Evolutionary conservation across 2,797 vertebrate species (phyloP), one percentile per base, ranked within the genome.

Genomic region (Dromococcyx pavoninus): DNA sequence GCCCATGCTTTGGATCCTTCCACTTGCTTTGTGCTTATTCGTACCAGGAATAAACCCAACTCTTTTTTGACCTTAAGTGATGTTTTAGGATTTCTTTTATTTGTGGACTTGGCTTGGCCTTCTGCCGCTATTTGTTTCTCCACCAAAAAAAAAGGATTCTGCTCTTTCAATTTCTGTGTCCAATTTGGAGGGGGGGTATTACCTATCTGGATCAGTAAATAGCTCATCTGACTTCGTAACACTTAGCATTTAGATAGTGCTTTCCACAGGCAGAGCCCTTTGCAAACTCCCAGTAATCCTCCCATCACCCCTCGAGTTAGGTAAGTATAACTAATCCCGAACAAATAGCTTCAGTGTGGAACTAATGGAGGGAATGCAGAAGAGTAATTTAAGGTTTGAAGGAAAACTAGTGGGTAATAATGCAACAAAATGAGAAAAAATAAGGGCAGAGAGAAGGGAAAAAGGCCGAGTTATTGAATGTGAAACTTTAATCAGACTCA

Each of bases 151-250:
- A 94, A 96, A 96, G 86, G 91, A 92, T 95, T 97, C 91, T 97
- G 96, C 93, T 94, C 95, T 97, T 97, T 97, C 91, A 94, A 25
- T 94, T 95, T 94, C 91, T 89, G 64, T 67, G 2, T 95, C 94
- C 93, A 97, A 8, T 95, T 94, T 96, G 94, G 89, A 53, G 69
- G 66, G 54, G 78, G 87, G 39, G 85, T 96, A 96, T 94, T 92
- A 76, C 89, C 83, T 24, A n/a, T 87, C 14, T 37, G 76, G 86
- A 57, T 96, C 92, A 96, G 96, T 98, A 98, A 98, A 97, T 97
- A 97, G 94, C 94, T 97, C 88, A 97, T 96, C 96, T 95, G 93
- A 96, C 96, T 95, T 96, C 89, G 11, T 96, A 93, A 96, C 66
- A 89, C 88, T 96, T 96, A 94, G 90, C 93, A 95, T 96, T 97